phyloP scores from a whole-genome alignment of 1,140 invertebrate genomes.

The Hormaphis cornu region DNA sequence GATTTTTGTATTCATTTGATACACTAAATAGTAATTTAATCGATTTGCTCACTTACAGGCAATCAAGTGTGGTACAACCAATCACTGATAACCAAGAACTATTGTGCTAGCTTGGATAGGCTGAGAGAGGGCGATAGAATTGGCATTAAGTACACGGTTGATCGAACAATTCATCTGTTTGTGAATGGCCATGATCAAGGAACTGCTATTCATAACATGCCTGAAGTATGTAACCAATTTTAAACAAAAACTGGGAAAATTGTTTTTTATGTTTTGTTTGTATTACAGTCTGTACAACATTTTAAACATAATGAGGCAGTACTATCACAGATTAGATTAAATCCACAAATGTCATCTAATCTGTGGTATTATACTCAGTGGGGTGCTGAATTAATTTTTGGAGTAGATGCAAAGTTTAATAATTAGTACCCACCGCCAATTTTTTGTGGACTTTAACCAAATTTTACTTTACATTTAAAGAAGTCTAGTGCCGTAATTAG shows the following conservation, averaged over 20 bases:
- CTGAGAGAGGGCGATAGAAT: constrained; percentile 59
- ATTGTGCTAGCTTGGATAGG: constrained; percentile 67
- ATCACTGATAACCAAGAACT: constrained; percentile 51
- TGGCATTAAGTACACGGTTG: constrained; percentile 46
- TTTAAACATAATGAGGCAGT: no score
- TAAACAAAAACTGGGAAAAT: not conserved
- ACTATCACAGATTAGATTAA: no score
- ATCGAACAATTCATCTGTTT: constrained; percentile 49
- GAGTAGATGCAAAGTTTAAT: no score
- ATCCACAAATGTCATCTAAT: no score
- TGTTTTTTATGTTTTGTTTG: constrained; percentile 7
- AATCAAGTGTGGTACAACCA: constrained; percentile 57
- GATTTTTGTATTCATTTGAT: not conserved
- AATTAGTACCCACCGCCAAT: no score
- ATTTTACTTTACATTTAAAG: no score
- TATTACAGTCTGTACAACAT: no score
- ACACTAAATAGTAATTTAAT: no score
- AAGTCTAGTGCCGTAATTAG: no score
- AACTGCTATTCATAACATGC: constrained; percentile 65
- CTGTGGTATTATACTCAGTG: no score
- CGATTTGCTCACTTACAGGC: constrained; percentile 41
- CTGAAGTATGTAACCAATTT: constrained; percentile 54
- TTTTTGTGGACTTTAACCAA: no score
- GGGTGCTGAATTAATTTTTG: no score
- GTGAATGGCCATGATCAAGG: constrained; percentile 78